Conservation (phyloP, 2,113 vertebrate genomes). For the Actinemys pallida region DNA sequence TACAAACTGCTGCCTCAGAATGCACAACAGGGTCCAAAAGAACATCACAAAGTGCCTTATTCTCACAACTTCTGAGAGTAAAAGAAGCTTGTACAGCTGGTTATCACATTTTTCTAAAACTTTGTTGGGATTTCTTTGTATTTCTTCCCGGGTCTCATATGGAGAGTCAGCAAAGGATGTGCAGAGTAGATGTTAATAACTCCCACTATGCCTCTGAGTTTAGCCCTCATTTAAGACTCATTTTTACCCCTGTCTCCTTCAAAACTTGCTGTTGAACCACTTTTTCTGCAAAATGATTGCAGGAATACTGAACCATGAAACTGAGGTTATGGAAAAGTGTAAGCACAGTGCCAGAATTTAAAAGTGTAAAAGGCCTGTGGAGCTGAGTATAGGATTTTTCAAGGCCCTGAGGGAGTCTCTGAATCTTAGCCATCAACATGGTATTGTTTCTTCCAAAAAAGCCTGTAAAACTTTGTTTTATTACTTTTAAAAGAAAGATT, state of each 20-base stretch:
- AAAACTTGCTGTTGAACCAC: not conserved
- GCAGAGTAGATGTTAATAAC: not conserved
- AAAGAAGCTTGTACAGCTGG: not conserved
- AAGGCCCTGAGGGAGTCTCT: not conserved
- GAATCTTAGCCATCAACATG: not conserved
- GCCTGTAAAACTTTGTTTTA: not conserved
- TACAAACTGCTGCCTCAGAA: conserved; percentile 10
- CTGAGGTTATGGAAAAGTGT: not conserved
- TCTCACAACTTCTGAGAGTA: not conserved
- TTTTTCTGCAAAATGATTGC: not conserved
- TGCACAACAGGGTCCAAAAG: not conserved
- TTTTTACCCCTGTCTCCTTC: not conserved
- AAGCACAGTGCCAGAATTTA: not conserved
- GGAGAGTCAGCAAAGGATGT: not conserved
- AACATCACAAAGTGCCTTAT: not conserved
- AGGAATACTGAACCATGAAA: not conserved
- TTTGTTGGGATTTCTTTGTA: not conserved
- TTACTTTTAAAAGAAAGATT: not conserved
- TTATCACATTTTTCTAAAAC: not conserved
- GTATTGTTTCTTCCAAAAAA: not conserved
- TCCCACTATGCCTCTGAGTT: not conserved
- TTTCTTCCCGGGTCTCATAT: not conserved
- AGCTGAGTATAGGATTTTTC: not conserved
- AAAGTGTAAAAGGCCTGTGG: not conserved
- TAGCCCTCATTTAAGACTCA: not conserved